Percentiles rank a stretch among this genome's conserved stretches.
phyloP scores from a whole-genome alignment of 2,113 vertebrate species.

The Gadus chalcogrammus region DNA sequence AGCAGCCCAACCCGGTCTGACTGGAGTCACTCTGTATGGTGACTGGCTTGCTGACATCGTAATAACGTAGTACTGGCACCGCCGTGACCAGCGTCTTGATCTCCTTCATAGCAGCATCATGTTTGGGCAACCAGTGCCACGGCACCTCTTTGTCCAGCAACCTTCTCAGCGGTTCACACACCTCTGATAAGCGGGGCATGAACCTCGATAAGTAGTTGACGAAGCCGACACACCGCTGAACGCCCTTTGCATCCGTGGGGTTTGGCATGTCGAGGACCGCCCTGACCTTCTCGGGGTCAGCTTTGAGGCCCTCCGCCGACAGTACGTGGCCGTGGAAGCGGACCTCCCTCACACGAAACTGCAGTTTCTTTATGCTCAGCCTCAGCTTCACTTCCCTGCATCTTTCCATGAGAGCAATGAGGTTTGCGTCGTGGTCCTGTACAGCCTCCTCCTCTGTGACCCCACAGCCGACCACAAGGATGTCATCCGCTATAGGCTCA shows the following conservation, averaged over 20 bases:
- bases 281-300: constrained; percentile 19
- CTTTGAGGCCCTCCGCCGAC: constrained; percentile 6
- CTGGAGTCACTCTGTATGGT: not conserved
- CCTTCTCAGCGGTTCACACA: constrained; percentile 27
- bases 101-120: not conserved
- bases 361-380: constrained; percentile 20
- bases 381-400: constrained; percentile 12
- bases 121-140: constrained; percentile 30
- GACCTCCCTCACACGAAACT: constrained; percentile 19
- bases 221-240: constrained; percentile 26
- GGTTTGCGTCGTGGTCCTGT: not conserved
- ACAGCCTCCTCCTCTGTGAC: constrained; percentile 6
- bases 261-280: constrained; percentile 24
- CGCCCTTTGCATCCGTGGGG: not conserved
- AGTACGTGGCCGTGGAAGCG: constrained; percentile 14
- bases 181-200: constrained; percentile 24
- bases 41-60: not conserved
- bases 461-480: constrained; percentile 20
- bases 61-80: not conserved
- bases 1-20: not conserved
- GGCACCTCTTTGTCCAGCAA: not conserved
- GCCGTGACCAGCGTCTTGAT: no score
- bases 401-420: not conserved
- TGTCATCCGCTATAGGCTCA: constrained; percentile 25
- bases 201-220: constrained; percentile 36